Base-by-base conservation (phyloP, 2,888 invertebrate genomes). In the Netelia fuscicornis region DNA sequence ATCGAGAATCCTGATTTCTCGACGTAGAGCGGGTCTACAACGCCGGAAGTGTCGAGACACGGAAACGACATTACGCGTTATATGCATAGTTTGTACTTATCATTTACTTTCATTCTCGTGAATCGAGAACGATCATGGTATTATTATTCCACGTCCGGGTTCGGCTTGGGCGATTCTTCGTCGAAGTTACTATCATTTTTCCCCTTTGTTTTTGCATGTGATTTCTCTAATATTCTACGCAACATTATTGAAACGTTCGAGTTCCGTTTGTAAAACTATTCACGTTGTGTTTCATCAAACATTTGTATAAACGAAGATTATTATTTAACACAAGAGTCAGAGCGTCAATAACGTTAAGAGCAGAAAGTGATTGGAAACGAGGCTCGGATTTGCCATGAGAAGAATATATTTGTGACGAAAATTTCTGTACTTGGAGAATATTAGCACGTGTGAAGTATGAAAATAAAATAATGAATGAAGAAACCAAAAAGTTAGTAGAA, bases 401-500 rank as follows among this genome's bases (percentile, higher is more conserved):
- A 48, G 48, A 48, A 48, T 48, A 48, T 13, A 48, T 48, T 48
- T 48, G 10, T 48, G 48, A 48, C 48, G 48, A 10, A 48, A 0
- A 48, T 10, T 11, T 48, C 2, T 48, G 0, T 48, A 48, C 13
- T 13, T 3, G 11, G 48, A 13, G 11, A 13, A 48, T 13, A 48
- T 48, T 13, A 13, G 13, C 48, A 48, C 10, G 48, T 11, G 48
- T 48, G 6, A 48, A 62, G 37, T 37, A 37, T 37, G 37, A 48
- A 52, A 11, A 56, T 48, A 64, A 76, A 75, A 54, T 42, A 75
- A 2, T 23, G n/a, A 67, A 83, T n/a, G 44, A 8, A 70, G 20
- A 65, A 37, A 37, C 37, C 6, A 37, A 37, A 37, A 81, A 85
- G 88, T 89, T 90, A 91, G 89, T 89, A 91, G 83, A 91, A 90